phyloP scores from a whole-genome alignment of 30 jellyfish, hydroid and myxozoan species.

The Turritopsis dohrnii region DNA sequence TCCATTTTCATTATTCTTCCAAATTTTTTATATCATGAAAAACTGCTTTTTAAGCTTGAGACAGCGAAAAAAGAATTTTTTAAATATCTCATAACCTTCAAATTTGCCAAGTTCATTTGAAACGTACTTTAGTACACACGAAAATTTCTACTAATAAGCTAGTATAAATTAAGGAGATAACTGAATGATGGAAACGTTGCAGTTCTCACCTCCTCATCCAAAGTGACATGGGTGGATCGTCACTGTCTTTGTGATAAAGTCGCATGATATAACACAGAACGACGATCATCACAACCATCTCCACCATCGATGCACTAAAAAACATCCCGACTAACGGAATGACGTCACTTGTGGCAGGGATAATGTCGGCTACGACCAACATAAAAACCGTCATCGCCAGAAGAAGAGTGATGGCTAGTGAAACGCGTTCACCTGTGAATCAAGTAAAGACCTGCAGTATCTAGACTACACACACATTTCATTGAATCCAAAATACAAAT shows the following conservation, averaged over 20 bases:
- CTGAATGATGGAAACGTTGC: no score
- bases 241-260: constrained; percentile 67
- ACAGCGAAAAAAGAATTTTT: no score
- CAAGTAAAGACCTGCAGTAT: no score
- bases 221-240: constrained; percentile 86
- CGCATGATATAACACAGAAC: constrained; percentile 74
- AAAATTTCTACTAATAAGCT: not conserved
- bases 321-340: constrained; percentile 80
- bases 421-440: constrained; percentile 72
- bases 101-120: no score
- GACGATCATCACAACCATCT: constrained; percentile 84
- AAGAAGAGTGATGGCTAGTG: constrained; percentile 68
- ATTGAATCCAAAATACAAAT: no score
- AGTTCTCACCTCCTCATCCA: constrained; percentile 79
- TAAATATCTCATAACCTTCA: no score
- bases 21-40: no score
- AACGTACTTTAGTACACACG: no score
- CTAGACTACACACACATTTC: no score
- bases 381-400: constrained; percentile 89
- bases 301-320: constrained; percentile 91
- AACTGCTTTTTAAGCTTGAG: no score
- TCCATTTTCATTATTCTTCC: no score
- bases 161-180: not conserved
- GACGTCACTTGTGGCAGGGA: constrained; percentile 86
- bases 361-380: constrained; percentile 87